Conservation (phyloP, 2,888 invertebrate genomes). For the Cataglyphis cursor region DNA sequence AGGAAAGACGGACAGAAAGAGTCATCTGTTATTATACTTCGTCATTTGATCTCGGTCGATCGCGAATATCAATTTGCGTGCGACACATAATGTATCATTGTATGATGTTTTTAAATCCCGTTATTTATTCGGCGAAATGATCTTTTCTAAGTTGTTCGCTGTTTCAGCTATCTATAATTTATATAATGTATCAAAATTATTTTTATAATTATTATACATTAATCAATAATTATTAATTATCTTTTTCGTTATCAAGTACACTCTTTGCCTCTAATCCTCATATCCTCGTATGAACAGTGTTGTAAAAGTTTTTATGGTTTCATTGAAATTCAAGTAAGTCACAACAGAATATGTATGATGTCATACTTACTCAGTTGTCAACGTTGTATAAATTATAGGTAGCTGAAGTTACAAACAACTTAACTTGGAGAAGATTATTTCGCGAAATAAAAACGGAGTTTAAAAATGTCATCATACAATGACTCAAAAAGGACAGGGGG, state of each 20-base stretch:
- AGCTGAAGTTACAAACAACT: slow-evolving; percentile 27
- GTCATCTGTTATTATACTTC: slow-evolving; percentile 24
- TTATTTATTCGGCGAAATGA: no score
- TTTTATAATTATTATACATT: not conserved
- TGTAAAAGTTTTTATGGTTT: not conserved
- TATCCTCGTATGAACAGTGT: not conserved
- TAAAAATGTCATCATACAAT: not conserved
- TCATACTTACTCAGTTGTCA: slow-evolving; percentile 25
- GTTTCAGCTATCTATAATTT: no score
- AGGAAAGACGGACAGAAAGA: slow-evolving; percentile 6
- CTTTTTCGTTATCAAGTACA: not conserved
- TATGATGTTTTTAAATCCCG: not conserved
- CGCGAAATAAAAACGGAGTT: slow-evolving; percentile 11
- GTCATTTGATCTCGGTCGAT: slow-evolving; percentile 47
- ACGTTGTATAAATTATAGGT: slow-evolving; percentile 25
- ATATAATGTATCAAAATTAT: not conserved
- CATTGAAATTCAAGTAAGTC: slow-evolving; percentile 25
- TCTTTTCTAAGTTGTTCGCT: no score
- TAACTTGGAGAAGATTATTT: slow-evolving; percentile 6
- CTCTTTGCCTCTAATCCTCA: not conserved
- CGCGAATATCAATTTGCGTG: not conserved
- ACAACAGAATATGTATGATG: not conserved
- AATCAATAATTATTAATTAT: not conserved
- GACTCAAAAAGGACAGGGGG: not conserved
- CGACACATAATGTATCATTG: not conserved